Base-by-base conservation (phyloP, 1,140 invertebrate genomes). In the Tetraneura akinire region DNA sequence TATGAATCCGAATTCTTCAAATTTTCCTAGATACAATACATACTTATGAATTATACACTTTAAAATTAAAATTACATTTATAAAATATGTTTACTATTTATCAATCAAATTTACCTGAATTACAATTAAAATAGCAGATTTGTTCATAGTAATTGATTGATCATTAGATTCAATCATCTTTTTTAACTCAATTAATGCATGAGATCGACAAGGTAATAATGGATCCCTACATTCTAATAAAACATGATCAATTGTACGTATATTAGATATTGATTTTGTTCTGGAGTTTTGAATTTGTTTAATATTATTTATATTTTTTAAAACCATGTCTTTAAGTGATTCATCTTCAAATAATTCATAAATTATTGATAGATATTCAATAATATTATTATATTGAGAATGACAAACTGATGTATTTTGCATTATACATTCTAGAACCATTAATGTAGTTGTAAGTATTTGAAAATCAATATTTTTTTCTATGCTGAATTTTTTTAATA, bases 1-100 rank as follows among this genome's bases (percentile, higher is more conserved):
- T 94, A 96, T 0, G 94, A 93, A 85, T 97, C 95, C 45, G 90
- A 85, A 83, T 95, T 88, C 83, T 90, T 90, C 0, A 96, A 84
- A 87, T 92, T 91, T 85, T 92, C 89, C 90, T 92, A 82, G 78
- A 89, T 42, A 60, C 1, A 76, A 37, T 23, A 60, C 42, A 21
- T 14, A 4, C 53, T 42, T 32, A 13, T 73, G n/a, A 6, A 73
- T 16, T 49, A n/a, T 45, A 23, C 42, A 14, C 5, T 0, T 5
- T 60, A 14, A 8, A 26, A 51, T 14, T 71, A 49, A 71, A 14
- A 49, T 16, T 70, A 23, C 10, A n/a, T n/a, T 70, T 47, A 18
- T 29, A 49, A 0, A 14, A 49, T 37, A 37, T 37, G 8, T 37
- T n/a, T 37, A 37, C 32, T 37, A n/a, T 37, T 3, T 37, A 37